Percentiles rank a stretch among this genome's conserved stretches.
phyloP scores from a whole-genome alignment of 2,113 vertebrate species.

The Pteropus alecto region DNA sequence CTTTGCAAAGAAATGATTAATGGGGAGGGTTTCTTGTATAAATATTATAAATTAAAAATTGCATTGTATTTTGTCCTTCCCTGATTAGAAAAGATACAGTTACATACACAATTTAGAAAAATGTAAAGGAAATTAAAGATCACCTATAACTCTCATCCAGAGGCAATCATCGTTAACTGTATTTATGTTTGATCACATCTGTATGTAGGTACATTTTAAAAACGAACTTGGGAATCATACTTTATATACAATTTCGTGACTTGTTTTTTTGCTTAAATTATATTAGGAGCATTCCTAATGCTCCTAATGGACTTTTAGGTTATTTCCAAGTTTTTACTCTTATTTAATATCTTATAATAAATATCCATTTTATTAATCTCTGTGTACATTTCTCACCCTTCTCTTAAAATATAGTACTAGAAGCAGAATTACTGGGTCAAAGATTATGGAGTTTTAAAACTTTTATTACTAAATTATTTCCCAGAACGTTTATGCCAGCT shows the following conservation, averaged over 20 bases:
- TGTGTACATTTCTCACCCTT: background rate
- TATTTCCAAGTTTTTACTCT: background rate
- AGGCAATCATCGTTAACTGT: background rate
- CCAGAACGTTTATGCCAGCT: background rate
- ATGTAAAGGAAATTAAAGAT: background rate
- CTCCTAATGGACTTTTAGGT: background rate
- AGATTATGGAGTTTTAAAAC: background rate
- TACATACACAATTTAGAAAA: background rate
- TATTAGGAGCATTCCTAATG: background rate
- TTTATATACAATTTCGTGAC: background rate
- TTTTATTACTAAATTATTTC: background rate
- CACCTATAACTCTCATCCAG: background rate
- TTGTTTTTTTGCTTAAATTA: background rate
- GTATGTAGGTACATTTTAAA: background rate
- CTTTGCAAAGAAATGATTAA: background rate
- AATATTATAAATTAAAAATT: background rate
- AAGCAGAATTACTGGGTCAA: background rate
- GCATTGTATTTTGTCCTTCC: background rate
- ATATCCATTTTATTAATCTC: constrained; percentile 9
- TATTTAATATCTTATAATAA: background rate
- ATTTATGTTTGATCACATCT: background rate
- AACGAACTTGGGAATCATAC: background rate
- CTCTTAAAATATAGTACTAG: background rate
- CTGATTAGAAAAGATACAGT: background rate
- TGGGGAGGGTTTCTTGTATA: background rate